These are phyloP conservation scores for Temnothorax rugatulus DNA, from an alignment of 2,888 invertebrate genomes.

Conservation along the genomic window DNA sequence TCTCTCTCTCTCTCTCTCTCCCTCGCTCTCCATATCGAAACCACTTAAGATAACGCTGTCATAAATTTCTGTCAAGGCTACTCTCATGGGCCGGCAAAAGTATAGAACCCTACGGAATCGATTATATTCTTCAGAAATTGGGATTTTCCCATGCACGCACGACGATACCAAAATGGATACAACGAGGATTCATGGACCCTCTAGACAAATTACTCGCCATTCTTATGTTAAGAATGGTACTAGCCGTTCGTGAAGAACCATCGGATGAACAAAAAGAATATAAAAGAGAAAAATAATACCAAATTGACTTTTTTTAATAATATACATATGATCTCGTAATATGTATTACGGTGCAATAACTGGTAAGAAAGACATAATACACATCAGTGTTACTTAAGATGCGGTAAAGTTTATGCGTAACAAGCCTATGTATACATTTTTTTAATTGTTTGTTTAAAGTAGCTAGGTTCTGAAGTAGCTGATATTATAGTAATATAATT, in stretches of 20 bases:
- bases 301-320: conserved; percentile 16
- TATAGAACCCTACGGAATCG: conserved; percentile 99
- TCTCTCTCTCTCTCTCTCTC: background rate
- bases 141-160: conserved; percentile 99
- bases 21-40: background rate
- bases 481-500: conserved; percentile 33
- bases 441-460: conserved; percentile 34
- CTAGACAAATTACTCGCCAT: conserved; percentile 96
- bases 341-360: conserved; percentile 60
- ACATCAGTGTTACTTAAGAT: conserved; percentile 31
- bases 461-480: conserved; percentile 27
- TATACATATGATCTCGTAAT: conserved; percentile 46
- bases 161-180: conserved; percentile 99
- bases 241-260: conserved; percentile 85
- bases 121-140: conserved; percentile 98
- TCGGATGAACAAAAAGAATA: conserved; percentile 81
- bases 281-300: conserved; percentile 80
- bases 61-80: conserved; percentile 86
- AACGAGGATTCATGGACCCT: conserved; percentile 99
- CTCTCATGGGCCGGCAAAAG: conserved; percentile 97
- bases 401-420: conserved; percentile 50
- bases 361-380: conserved; percentile 49
- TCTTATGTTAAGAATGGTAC: conserved; percentile 91
- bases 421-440: conserved; percentile 38
- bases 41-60: background rate